phyloP scores from a whole-genome alignment of 2,113 vertebrate genomes.

The Alces alces region DNA sequence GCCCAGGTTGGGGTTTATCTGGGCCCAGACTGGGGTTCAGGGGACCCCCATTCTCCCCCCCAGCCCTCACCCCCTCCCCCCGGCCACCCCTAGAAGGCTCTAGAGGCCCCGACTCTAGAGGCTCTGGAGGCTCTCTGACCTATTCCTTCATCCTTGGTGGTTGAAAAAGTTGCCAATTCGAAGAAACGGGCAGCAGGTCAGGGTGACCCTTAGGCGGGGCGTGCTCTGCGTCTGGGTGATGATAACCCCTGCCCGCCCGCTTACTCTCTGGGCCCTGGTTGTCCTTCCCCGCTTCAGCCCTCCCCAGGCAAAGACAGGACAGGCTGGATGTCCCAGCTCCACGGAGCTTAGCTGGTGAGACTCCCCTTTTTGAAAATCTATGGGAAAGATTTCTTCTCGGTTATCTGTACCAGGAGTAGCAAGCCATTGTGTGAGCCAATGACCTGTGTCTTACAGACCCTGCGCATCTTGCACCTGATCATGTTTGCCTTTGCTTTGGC shows the following conservation, averaged over 20 bases:
- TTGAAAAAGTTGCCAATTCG: not conserved
- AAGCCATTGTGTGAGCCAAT: not conserved
- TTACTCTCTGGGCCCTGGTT: not conserved
- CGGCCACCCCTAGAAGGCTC: not conserved
- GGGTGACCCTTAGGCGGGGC: not conserved
- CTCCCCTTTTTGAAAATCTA: not conserved
- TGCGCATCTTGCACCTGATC: not conserved
- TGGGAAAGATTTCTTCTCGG: not conserved
- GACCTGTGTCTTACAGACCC: not conserved
- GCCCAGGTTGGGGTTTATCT: not conserved
- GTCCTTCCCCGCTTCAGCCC: not conserved
- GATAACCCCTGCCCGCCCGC: not conserved
- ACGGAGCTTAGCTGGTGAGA: not conserved
- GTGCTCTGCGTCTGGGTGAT: not conserved
- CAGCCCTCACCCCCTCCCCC: rapidly evolving
- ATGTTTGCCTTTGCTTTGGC: not conserved
- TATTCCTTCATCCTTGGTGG: not conserved
- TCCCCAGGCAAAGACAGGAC: too few species aligned
- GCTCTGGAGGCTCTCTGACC: not conserved
- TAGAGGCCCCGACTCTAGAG: not conserved
- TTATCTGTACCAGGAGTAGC: not conserved
- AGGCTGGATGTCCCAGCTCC: not conserved
- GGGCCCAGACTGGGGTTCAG: not conserved
- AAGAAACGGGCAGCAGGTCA: not conserved
- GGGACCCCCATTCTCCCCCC: too few species aligned